phyloP scores from a whole-genome alignment of 2,113 vertebrate genomes.

The Pteropus alecto region DNA sequence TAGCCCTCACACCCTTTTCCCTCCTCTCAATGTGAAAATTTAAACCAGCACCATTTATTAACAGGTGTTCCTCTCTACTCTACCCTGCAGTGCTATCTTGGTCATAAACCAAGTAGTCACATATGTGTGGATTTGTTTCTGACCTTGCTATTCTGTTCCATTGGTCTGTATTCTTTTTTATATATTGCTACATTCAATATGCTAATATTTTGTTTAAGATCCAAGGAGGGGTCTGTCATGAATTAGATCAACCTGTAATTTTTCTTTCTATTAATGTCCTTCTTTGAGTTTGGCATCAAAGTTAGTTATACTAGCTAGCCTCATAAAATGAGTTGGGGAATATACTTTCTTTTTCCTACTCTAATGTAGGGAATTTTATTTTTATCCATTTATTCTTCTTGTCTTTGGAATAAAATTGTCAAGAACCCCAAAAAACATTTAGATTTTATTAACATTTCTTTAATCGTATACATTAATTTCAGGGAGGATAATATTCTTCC shows the following conservation, averaged over 20 bases:
- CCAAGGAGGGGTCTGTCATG: background rate
- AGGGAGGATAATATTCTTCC: background rate
- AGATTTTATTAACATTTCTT: background rate
- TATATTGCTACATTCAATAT: background rate
- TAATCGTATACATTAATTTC: background rate
- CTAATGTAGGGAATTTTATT: background rate
- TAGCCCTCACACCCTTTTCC: background rate
- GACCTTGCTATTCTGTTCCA: background rate
- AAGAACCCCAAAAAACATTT: background rate
- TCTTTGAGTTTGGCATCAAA: background rate
- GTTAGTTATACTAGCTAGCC: background rate
- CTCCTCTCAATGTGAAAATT: background rate
- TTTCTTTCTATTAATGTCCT: constrained; percentile 2
- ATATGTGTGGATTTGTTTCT: background rate
- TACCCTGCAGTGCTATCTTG: background rate
- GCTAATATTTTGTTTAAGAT: background rate
- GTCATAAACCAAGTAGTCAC: background rate
- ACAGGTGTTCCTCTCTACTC: background rate
- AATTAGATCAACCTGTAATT: background rate
- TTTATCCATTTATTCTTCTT: background rate
- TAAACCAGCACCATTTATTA: background rate
- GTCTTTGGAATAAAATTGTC: background rate
- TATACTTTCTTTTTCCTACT: background rate
- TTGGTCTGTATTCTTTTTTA: background rate
- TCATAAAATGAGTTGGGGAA: background rate